Base-by-base conservation (phyloP, 2,888 invertebrate species). In the Hemistola chrysoprasaria region DNA sequence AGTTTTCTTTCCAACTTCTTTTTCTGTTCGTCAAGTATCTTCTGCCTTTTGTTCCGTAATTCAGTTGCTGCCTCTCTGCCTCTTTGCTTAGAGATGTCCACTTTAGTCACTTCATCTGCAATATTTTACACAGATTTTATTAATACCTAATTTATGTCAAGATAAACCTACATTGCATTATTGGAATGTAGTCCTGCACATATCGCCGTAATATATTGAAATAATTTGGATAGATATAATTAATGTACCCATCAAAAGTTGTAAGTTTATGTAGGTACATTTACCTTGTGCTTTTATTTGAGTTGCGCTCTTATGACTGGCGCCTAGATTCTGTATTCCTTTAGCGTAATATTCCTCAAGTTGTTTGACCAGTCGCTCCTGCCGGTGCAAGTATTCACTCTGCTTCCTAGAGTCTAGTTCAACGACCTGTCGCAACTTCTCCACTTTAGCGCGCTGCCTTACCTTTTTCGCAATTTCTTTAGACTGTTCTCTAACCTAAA, bases 401-500 rank as follows among this genome's bases (percentile, higher is more conserved):
- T 78, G 78, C 60, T 79, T 84, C 47, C 70, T 71, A 3, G 65
- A 56, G 40, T 84, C 78, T 43, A 82, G 55, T 45, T 76, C 71
- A 46, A 61, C 59, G 27, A 75, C 65, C 48, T 79, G 75, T 42
- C 69, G 67, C 46, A 78, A 69, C 50, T 78, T 79, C 63, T 87
- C 88, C 45, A 71, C 70, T 60, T 78, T 80, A 30, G 86, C 78
- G 46, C 86, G 82, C 60, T 82, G 78, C 50, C 89, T 66, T 51
- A 89, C 75, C 65, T 80, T 82, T 61, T 82, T 86, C 7, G 89
- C 89, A 35, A 90, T 84, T 38, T 86, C 85, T 70, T 88, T 89
- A 30, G 89, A 90, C 57, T 90, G 89, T 68, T 90, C 89, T 49
- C 89, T 78, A 56, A 90, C 89, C 89, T 90, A 76, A 63, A 79